phyloP scores from a whole-genome alignment of 2,113 vertebrate genomes.

The Equus quagga region DNA sequence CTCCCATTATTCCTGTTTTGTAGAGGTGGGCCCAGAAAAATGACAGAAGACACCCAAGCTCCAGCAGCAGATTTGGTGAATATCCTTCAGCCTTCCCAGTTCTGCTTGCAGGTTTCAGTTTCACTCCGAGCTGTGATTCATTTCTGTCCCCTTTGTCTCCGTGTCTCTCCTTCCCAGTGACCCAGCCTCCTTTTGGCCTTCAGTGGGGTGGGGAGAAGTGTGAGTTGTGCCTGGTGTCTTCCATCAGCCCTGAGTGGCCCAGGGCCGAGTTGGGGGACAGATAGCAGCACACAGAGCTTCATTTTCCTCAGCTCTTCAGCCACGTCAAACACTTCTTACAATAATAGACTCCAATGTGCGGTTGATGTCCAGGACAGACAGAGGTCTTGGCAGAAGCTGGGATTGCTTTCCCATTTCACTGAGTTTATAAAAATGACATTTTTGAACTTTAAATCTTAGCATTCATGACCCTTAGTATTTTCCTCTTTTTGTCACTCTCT shows the following conservation, averaged over 20 bases:
- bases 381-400: slow-evolving; percentile 76
- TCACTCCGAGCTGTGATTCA: background rate
- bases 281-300: background rate
- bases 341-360: background rate
- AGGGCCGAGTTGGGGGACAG: background rate
- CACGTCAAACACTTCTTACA: background rate
- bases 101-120: background rate
- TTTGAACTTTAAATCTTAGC: slow-evolving; percentile 65
- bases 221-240: background rate
- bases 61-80: background rate
- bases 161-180: background rate
- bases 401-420: slow-evolving; percentile 71
- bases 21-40: background rate
- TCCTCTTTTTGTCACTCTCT: slow-evolving; percentile 38
- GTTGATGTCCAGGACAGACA: background rate
- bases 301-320: background rate
- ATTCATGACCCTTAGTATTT: slow-evolving; percentile 55
- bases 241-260: background rate
- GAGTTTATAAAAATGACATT: slow-evolving; percentile 68
- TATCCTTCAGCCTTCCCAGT: background rate
- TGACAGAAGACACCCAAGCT: background rate
- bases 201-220: background rate
- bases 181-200: background rate
- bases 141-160: background rate
- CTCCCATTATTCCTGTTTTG: background rate